Percentiles rank a stretch among this genome's conserved stretches.
phyloP scores from a whole-genome alignment of 2,797 vertebrate genomes.

The Hipposideros larvatus region DNA sequence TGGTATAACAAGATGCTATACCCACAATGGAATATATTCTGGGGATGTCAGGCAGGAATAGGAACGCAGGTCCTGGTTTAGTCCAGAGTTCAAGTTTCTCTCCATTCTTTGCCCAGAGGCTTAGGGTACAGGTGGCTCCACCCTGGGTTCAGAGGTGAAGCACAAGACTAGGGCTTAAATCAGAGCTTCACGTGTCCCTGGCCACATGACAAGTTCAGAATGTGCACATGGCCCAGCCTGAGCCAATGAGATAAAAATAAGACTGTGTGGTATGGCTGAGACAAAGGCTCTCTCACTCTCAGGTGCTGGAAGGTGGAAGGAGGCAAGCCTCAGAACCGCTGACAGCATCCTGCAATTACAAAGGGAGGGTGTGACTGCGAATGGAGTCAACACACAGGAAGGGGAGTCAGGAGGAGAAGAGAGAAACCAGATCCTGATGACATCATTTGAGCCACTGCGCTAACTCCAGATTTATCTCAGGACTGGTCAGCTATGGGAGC shows the following conservation, averaged over 20 bases:
- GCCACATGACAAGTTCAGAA: neutral
- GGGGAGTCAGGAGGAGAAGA: constrained; percentile 34
- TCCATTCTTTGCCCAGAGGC: neutral
- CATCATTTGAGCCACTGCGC: constrained; percentile 53
- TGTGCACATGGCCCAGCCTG: neutral
- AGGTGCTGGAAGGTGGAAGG: neutral
- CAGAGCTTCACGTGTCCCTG: neutral
- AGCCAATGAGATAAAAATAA: neutral
- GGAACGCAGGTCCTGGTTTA: neutral
- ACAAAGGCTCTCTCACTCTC: neutral
- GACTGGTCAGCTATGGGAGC: constrained; percentile 25
- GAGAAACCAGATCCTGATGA: constrained; percentile 69
- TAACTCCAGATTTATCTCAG: constrained; percentile 61
- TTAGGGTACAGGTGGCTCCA: neutral
- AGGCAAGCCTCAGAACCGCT: neutral
- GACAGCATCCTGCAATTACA: constrained; percentile 16
- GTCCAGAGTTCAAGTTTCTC: neutral
- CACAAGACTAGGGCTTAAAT: neutral
- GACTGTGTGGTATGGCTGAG: neutral
- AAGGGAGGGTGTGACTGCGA: neutral
- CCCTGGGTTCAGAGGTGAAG: neutral
- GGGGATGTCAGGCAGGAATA: neutral
- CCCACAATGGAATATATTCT: neutral
- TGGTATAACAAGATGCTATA: neutral
- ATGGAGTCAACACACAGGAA: constrained; percentile 47